Evolutionary conservation across 2,888 invertebrate species (phyloP).

Genomic region (Drosophila tripunctata): DNA sequence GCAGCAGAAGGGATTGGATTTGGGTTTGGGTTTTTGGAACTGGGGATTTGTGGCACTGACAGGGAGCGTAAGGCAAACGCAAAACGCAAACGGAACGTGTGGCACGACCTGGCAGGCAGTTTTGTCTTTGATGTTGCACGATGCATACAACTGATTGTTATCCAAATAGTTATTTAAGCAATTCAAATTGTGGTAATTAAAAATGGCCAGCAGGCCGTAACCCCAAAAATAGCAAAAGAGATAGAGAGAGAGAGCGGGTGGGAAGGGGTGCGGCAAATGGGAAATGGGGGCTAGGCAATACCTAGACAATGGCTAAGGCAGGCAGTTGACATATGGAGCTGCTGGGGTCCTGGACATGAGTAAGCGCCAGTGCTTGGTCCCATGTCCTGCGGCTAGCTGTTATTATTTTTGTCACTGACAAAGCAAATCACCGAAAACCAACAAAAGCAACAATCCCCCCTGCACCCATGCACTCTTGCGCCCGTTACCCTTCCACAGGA

Average conservation of each 20-base stretch:
- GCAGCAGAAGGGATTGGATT: slow-evolving; percentile 1
- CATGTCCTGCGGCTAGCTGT: slow-evolving; percentile 70
- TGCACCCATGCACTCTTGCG: not conserved
- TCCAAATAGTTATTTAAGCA: slow-evolving; percentile 78
- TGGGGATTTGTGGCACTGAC: slow-evolving; percentile 23
- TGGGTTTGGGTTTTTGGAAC: not conserved
- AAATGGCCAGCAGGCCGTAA: slow-evolving; percentile 62
- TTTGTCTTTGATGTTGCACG: slow-evolving; percentile 59
- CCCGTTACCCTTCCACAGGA: not conserved
- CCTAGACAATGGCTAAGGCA: slow-evolving; percentile 46
- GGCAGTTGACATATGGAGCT: slow-evolving; percentile 73
- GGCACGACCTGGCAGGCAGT: slow-evolving; percentile 22
- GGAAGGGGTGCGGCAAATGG: not conserved
- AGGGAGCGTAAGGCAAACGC: slow-evolving; percentile 13
- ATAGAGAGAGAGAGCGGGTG: not conserved
- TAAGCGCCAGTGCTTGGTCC: slow-evolving; percentile 37
- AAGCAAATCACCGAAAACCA: slow-evolving; percentile 80
- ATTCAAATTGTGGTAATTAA: slow-evolving; percentile 79
- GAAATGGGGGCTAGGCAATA: slow-evolving; percentile 4
- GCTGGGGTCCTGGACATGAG: slow-evolving; percentile 45
- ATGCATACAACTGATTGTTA: slow-evolving; percentile 67
- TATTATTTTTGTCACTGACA: slow-evolving; percentile 80
- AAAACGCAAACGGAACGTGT: slow-evolving; percentile 10
- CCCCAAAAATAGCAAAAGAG: not conserved
- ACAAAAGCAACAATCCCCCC: slow-evolving; percentile 55